Conservation (phyloP, 92 coral and sea anemone species). For the Parazoanthus darwini region DNA sequence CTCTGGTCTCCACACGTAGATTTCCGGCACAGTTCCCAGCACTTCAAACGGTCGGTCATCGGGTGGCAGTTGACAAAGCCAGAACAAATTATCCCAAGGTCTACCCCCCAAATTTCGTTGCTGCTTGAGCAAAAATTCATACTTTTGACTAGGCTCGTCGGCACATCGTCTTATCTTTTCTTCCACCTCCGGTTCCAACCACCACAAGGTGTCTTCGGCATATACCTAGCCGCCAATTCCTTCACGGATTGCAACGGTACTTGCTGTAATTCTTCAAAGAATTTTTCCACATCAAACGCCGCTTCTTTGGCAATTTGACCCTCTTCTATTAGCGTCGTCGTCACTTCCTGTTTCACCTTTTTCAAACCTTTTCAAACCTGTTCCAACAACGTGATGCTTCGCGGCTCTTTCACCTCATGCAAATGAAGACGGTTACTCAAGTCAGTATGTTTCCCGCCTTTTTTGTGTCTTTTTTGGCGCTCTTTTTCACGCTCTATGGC, state of each 20-base stretch:
- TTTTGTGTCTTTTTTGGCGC: background rate
- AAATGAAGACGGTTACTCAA: background rate
- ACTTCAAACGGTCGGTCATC: background rate
- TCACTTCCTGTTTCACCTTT: background rate
- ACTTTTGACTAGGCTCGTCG: conserved; percentile 9
- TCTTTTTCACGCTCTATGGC: background rate
- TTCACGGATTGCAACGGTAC: conserved; percentile 12
- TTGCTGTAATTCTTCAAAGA: background rate
- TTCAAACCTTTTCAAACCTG: background rate
- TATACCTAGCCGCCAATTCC: background rate
- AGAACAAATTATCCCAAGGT: conserved; percentile 4
- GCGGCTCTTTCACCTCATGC: background rate
- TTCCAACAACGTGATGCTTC: conserved; percentile 8
- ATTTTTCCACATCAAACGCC: conserved; percentile 7
- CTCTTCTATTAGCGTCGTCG: conserved; percentile 12
- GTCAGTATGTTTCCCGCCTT: background rate
- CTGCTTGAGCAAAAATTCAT: conserved; percentile 7
- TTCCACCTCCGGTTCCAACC: conserved; percentile 10
- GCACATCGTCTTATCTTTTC: conserved; percentile 9
- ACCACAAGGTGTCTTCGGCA: conserved; percentile 10
- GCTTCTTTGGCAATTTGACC: background rate
- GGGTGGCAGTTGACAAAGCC: conserved; percentile 1
- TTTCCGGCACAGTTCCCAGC: conserved; percentile 7
- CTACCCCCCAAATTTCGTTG: conserved; percentile 5
- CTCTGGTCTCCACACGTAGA: conserved; percentile 8